Conservation (phyloP, 2,797 vertebrate species). For the Astyanax mexicanus region DNA sequence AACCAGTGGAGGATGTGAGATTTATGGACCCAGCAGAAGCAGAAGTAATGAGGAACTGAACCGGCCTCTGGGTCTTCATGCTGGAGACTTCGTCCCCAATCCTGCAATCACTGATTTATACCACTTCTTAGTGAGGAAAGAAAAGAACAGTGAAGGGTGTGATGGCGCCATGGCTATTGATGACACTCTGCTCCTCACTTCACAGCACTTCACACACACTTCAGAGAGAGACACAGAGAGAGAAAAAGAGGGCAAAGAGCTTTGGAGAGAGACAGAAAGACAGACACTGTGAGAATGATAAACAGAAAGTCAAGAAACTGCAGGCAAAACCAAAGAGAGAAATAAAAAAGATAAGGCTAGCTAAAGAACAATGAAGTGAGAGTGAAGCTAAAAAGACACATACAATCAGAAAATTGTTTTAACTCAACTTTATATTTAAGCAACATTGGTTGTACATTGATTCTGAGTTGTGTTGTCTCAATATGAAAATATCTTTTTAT, state of each 20-base stretch:
- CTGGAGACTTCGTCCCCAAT: background rate
- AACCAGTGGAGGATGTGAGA: conserved; percentile 11
- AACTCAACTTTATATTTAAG: too few species aligned
- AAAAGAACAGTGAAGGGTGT: conserved; percentile 13
- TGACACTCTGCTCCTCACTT: conserved; percentile 1
- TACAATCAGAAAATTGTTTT: conserved; percentile 24
- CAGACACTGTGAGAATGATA: background rate
- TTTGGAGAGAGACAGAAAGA: background rate
- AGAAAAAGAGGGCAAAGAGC: conserved; percentile 15
- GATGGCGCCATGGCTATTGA: conserved; percentile 34
- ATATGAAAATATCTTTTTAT: too few species aligned
- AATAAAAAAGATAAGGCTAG: background rate
- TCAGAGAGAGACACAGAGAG: conserved; percentile 32
- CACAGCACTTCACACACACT: conserved; percentile 35
- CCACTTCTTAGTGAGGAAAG: conserved; percentile 2
- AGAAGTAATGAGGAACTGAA: conserved; percentile 34
- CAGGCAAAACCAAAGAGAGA: background rate
- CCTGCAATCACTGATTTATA: conserved; percentile 27
- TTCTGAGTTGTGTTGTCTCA: too few species aligned
- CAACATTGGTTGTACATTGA: too few species aligned
- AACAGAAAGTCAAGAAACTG: background rate
- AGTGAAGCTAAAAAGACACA: background rate
- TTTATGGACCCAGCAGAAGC: conserved; percentile 21
- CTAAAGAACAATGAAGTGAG: background rate
- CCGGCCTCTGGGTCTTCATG: conserved; percentile 8